Percentiles rank a stretch among this genome's conserved stretches.
Evolutionary conservation across 2,797 vertebrate species (phyloP).

Genomic region (Alfaro cultratus): DNA sequence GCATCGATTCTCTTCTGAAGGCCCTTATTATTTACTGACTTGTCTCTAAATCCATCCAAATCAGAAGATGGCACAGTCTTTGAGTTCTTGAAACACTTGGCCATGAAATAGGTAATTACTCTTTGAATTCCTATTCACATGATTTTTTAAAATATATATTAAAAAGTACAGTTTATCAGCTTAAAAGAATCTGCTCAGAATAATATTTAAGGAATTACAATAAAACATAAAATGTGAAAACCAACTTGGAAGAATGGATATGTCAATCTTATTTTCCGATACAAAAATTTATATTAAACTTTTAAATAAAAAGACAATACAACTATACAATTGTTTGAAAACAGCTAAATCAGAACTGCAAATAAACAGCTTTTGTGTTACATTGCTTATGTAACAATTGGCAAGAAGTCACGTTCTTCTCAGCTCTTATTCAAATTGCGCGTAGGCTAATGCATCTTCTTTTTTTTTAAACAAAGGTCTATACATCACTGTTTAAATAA

Average conservation of each 20-base stretch:
- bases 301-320: not conserved
- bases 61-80: not conserved
- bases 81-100: not conserved
- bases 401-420: not conserved
- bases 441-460: not conserved
- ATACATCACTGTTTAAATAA: not conserved
- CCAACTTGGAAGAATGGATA: not conserved
- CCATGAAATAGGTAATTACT: not conserved
- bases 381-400: not conserved
- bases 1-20: conserved; percentile 14
- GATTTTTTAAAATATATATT: too few relatives aligned
- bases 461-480: not conserved
- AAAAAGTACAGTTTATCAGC: not conserved
- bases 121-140: not conserved
- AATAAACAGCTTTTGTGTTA: not conserved
- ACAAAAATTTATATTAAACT: not conserved
- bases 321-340: not conserved
- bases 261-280: not conserved
- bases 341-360: not conserved
- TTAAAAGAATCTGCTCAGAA: not conserved
- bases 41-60: conserved; percentile 12
- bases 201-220: not conserved
- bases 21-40: conserved; percentile 5
- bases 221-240: not conserved
- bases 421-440: not conserved